Base-by-base conservation (phyloP, 2,113 vertebrate species). In the Sorex araneus region DNA sequence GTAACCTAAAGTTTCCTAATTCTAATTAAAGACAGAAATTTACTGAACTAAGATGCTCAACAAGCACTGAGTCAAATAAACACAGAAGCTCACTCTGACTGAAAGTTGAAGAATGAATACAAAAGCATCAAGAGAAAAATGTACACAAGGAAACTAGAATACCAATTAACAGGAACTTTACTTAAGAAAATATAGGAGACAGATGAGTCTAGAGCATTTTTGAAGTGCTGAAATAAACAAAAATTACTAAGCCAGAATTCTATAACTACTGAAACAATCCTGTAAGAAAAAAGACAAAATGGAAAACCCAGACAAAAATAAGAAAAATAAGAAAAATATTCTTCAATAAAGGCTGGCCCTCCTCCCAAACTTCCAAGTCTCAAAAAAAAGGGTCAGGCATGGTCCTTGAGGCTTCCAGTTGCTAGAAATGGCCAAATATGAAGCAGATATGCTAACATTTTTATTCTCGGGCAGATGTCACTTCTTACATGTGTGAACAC, bases 271-370 rank as follows among this genome's bases (percentile, higher is more conserved):
- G 16, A 50, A 90, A 63, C 1, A 45, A 89, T 45, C 16, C 15
- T 81, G 60, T 45, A 73, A 21, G 6, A 63, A 89, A 23, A 23
- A 43, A 70, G 47, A 23, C n/a, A 81, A 80, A 80, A 89, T 15
- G 36, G 21, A 80, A 81, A 71, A 8, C 19, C 79, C 76, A 81
- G 77, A 28, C 27, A 50, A 50, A 50, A 50, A 50, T 50, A 7
- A 50, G 47, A n/a, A n/a, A n/a, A n/a, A n/a, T n/a, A n/a, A n/a
- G 32, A 81, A 94, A 89, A 84, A 54, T 88, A 84, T 40, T 75
- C 27, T 75, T 63, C 81, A 92, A 5, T 54, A 32, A 50, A 89
- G 30, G 43, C 6, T 23, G 16, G 13, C 67, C 47, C 60, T 77
- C 87, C 18, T 64, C 3, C 9, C 12, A 89, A 47, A 85, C 30